A percentile compares a stretch with the other conserved stretches of the same genome.
phyloP scores from a whole-genome alignment of 2,888 invertebrate genomes.

The Loripinus fragilis region DNA sequence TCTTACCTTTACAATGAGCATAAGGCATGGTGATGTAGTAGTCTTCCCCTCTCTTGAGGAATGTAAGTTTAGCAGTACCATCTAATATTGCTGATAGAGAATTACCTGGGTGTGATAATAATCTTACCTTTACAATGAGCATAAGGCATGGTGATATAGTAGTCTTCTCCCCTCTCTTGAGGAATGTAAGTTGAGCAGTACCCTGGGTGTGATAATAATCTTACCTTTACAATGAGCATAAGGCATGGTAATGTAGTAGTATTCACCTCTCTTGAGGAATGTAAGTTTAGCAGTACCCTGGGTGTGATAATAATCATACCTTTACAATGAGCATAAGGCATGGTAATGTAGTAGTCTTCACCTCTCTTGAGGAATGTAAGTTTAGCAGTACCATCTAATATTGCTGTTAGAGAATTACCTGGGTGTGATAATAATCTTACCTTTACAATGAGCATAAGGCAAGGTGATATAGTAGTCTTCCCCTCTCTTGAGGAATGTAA shows the following conservation, averaged over 20 bases:
- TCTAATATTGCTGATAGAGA: no score
- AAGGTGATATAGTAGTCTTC: slow-evolving; percentile 95
- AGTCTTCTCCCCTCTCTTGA: background rate
- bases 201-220: no score
- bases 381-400: no score
- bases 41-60: background rate
- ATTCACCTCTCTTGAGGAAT: background rate
- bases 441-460: slow-evolving; percentile 97
- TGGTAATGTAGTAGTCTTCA: background rate
- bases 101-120: no score
- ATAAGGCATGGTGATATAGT: background rate
- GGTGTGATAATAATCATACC: no score
- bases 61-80: no score
- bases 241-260: background rate
- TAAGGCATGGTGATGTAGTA: background rate
- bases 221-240: slow-evolving; percentile 86
- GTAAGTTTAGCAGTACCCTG: no score
- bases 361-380: background rate
- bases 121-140: slow-evolving; percentile 86
- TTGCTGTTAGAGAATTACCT: no score
- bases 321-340: slow-evolving; percentile 85
- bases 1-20: no score
- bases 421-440: no score
- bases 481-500: slow-evolving; percentile 92
- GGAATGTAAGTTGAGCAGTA: no score